Evolutionary conservation across 2,888 invertebrate species (phyloP), one percentile per base, ranked within the genome.

Genomic region (Polymixis flavicincta): DNA sequence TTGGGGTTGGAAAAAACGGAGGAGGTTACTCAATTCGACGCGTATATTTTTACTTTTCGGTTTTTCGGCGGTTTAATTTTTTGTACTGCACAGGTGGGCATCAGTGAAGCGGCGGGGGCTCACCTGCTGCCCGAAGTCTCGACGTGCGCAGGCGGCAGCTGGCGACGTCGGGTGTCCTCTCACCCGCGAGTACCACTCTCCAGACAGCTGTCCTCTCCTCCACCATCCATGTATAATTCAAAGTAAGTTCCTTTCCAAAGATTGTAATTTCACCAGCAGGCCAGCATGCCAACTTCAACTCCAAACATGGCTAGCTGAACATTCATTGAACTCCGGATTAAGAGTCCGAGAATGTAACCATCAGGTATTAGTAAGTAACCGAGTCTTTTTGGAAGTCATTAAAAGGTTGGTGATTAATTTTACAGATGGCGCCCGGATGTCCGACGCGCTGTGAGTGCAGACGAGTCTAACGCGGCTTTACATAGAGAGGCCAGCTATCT

Each of bases 171-270:
- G 48, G 83, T 89, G 37, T 81, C 88, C 48, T 78, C 84, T 42
- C 89, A 91, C 6, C 87, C 83, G 13, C 91, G 94, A n/a, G 89
- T 92, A 0, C 78, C 90, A 0, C 92, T 96, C 25, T 89, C 93
- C 28, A 88, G 96, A 59, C 96, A 96, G 82, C 90, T 95, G 48
- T 96, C 96, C 5, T 95, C 96, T 14, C 95, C 95, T 4, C 95
- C 96, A 8, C 91, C 93, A 0, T 90, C 93, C 0, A 88, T 93
- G 82, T 92, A 91, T 52, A 91, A 92, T 67, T 92, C 87, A 48
- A 90, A 89, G 91, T 91, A 83, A 77, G 88, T n/a, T 54, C 17
- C 11, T 32, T 32, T 5, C 22, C 11, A 32, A 32, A 59, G 2
- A 59, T 32, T 52, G 17, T n/a, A 32, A n/a, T 32, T 66, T 54